Conservation (phyloP, 2,888 invertebrate species). For the Xestia ashworthii region DNA sequence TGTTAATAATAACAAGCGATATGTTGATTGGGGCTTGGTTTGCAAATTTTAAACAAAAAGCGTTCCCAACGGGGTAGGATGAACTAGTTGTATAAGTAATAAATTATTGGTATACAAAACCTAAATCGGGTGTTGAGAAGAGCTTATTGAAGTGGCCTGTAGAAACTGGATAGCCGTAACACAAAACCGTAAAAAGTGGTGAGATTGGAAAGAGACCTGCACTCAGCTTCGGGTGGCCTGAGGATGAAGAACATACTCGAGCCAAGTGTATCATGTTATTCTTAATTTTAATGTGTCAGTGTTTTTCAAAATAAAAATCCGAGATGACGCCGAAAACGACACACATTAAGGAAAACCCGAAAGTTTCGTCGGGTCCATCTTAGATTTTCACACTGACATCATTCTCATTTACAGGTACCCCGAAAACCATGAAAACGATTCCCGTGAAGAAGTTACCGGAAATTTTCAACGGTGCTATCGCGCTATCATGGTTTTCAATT, state of each 20-base stretch:
- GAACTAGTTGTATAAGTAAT: neutral
- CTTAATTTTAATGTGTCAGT: neutral
- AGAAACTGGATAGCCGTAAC: neutral
- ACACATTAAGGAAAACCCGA: no score
- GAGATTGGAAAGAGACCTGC: neutral
- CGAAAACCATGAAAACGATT: no score
- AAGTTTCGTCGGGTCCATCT: no score
- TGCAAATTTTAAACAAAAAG: constrained; percentile 1
- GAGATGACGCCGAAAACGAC: no score
- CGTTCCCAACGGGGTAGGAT: neutral
- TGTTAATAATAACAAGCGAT: constrained; percentile 9
- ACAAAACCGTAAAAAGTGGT: neutral
- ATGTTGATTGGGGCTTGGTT: neutral
- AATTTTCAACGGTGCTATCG: no score
- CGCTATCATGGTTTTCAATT: no score
- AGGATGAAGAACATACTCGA: neutral
- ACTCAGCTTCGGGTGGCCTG: neutral
- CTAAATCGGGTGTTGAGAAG: neutral
- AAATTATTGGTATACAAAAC: neutral
- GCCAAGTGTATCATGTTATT: neutral
- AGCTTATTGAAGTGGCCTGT: neutral
- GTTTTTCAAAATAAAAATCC: no score
- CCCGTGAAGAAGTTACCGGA: no score
- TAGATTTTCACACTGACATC: no score
- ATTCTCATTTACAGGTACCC: no score